Base-by-base conservation (phyloP, 2,113 vertebrate species). In the Colinus virginianus region DNA sequence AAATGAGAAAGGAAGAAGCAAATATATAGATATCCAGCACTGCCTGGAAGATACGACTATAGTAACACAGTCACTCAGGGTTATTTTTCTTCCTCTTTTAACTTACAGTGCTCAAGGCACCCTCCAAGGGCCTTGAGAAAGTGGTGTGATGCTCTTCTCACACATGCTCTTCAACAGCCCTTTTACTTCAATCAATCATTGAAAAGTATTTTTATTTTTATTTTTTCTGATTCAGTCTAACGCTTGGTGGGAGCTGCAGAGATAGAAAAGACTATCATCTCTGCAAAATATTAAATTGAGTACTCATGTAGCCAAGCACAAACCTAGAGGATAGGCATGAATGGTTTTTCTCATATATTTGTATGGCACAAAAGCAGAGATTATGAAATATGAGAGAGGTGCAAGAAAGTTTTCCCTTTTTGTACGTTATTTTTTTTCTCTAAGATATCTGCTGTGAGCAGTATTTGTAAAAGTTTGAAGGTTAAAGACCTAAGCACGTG, bases 281-380 rank as follows among this genome's bases (percentile, higher is more conserved):
- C 81, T 96, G 75, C 78, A 58, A 96, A 93, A 95, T 94, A 90
- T 78, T 93, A 90, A 90, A 88, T 64, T 63, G 84, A 91, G 45
- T 83, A 51, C 62, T 80, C 84, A 36, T 45, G 64, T 90, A 86
- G 70, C 76, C 92, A 87, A 78, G 49, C 81, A 90, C 78, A 85
- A 88, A 83, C 58, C 48, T 61, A 94, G 84, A 36, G 18, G 59
- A 38, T 59, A 89, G 14, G 8, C 58, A 78, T 34, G 43, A 53
- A 18, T 43, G 40, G 13, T 0, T 56, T 43, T 85, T 76, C 61
- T 13, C 4, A 8, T 64, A 48, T 70, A 55, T 78, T 32, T 81
- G 13, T 43, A 46, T 4, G 7, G 36, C 34, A 63, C 8, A 67
- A n/a, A 84, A 45, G 2, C 23, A 86, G 23, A 72, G 67, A 81